Conservation (phyloP, 1,140 invertebrate genomes). For the Drosophila insularis region DNA sequence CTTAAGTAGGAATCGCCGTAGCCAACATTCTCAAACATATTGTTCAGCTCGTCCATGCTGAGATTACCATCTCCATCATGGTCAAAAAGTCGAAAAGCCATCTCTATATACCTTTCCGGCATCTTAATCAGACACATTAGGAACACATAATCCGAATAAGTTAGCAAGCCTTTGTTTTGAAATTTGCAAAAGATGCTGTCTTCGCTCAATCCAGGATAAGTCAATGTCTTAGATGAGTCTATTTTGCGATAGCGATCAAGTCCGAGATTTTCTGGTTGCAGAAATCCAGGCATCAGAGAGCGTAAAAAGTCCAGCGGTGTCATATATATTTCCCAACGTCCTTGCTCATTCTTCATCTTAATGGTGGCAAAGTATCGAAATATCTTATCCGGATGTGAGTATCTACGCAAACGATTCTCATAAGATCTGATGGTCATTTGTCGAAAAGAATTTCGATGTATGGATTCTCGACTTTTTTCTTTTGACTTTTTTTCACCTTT, state of each 20-base stretch:
- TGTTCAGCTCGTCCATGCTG: constrained; percentile 12
- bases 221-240: background rate
- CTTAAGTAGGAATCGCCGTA: constrained; percentile 11
- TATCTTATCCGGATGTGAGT: constrained; percentile 43
- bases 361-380: constrained; percentile 63
- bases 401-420: constrained; percentile 49
- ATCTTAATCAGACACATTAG: constrained; percentile 37
- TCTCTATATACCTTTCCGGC: constrained; percentile 38
- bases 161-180: constrained; percentile 25
- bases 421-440: constrained; percentile 44
- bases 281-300: constrained; percentile 32
- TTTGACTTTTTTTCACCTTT: background rate
- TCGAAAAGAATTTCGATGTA: constrained; percentile 38
- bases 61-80: constrained; percentile 20
- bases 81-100: constrained; percentile 47
- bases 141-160: constrained; percentile 45
- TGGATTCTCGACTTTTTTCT: background rate
- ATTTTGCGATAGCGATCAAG: constrained; percentile 34
- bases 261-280: constrained; percentile 35
- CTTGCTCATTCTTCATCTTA: constrained; percentile 27
- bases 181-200: constrained; percentile 49
- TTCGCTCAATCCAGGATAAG: background rate
- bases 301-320: constrained; percentile 58
- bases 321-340: constrained; percentile 45
- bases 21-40: constrained; percentile 2